These are phyloP conservation scores for Chrysemys picta DNA, from an alignment of 2,113 vertebrate genomes.

Conservation along the genomic window DNA sequence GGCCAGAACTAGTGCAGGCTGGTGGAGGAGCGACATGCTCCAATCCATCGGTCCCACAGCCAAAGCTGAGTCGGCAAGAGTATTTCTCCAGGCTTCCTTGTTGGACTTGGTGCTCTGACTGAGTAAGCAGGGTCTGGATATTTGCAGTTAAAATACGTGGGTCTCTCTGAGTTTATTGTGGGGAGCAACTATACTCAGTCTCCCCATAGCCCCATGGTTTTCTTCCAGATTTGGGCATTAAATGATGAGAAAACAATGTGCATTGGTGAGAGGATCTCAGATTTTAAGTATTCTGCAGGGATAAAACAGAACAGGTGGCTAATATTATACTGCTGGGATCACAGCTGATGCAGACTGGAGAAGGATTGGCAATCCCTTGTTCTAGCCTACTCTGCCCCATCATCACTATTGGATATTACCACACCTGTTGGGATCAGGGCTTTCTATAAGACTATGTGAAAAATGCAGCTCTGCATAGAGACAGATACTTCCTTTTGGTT, in stretches of 20 bases:
- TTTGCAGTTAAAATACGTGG: neutral
- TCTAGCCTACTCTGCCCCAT: neutral
- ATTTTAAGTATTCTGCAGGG: neutral
- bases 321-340: neutral
- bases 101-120: neutral
- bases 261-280: neutral
- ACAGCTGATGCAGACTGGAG: neutral
- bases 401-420: neutral
- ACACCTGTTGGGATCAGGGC: neutral
- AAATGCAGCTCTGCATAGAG: fast-evolving
- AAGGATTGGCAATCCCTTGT: neutral
- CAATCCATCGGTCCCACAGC: neutral
- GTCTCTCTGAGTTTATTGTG: neutral
- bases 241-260: neutral
- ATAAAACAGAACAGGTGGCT: neutral
- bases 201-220: neutral
- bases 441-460: neutral
- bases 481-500: fast-evolving
- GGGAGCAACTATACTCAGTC: neutral
- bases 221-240: too few species aligned
- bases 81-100: neutral
- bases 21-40: neutral
- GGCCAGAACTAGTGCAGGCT: fast-evolving
- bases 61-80: neutral
- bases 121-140: fast-evolving